phyloP scores from a whole-genome alignment of 2,113 vertebrate species.

The Leucopsar rothschildi region DNA sequence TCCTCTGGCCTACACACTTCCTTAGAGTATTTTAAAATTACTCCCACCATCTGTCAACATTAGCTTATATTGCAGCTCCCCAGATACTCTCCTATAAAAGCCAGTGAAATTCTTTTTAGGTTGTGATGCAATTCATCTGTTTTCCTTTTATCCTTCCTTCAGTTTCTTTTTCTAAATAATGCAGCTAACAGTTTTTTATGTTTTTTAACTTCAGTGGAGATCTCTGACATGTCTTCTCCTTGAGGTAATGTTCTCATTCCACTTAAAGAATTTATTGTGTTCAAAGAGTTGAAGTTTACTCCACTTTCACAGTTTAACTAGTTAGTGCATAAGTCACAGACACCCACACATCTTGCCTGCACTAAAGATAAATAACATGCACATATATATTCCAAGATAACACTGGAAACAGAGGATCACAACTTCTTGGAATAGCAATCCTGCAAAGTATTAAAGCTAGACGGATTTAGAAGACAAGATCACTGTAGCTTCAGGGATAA shows the following conservation, averaged over 20 bases:
- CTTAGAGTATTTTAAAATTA: conserved; percentile 11
- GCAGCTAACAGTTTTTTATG: neutral
- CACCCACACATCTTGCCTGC: neutral
- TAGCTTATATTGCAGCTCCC: neutral
- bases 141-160: neutral
- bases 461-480: neutral
- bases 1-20: conserved; percentile 7
- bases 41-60: conserved; percentile 7
- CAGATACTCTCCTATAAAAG: neutral
- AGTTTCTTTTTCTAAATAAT: neutral
- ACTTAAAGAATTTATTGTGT: neutral
- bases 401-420: neutral
- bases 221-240: neutral
- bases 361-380: neutral
- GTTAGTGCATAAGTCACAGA: neutral
- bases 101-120: neutral
- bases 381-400: neutral
- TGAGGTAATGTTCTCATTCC: neutral
- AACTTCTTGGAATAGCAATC: neutral
- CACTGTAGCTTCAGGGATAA: neutral
- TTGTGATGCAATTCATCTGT: neutral
- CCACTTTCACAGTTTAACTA: neutral
- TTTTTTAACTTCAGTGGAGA: neutral
- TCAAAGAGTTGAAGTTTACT: neutral
- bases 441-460: neutral